A percentile compares a stretch with the other conserved stretches of the same genome.
phyloP scores from a whole-genome alignment of 64 coral and sea anemone genomes.

The Stichodactyla mertensii region DNA sequence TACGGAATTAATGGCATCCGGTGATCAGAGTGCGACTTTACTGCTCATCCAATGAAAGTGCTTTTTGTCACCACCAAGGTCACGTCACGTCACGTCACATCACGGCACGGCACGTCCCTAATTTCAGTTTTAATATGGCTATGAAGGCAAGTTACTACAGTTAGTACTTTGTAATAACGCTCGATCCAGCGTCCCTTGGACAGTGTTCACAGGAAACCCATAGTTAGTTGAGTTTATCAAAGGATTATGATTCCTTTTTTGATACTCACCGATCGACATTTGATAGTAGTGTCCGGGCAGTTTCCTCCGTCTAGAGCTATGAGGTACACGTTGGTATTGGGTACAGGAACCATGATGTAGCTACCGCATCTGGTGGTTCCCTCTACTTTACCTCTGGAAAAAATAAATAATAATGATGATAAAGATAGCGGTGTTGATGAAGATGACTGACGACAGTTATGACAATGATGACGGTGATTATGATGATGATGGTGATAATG shows the following conservation, averaged over 20 bases:
- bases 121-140: no score
- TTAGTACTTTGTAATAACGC: no score
- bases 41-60: no score
- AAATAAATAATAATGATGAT: neutral
- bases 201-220: no score
- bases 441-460: neutral
- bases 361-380: conserved; percentile 24
- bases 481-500: neutral
- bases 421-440: neutral
- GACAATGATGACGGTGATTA: neutral
- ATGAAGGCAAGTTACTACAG: no score
- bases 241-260: neutral
- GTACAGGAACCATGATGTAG: conserved; percentile 53
- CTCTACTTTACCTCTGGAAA: conserved; percentile 42
- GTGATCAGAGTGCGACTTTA: no score
- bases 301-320: conserved; percentile 44
- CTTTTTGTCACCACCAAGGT: no score
- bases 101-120: no score
- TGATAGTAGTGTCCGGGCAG: conserved; percentile 38
- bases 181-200: no score
- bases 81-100: no score
- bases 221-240: no score
- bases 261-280: conserved; percentile 53
- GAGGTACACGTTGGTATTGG: conserved; percentile 58
- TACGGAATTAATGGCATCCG: no score